These are phyloP conservation scores for Echinops telfairi DNA, from an alignment of 2,113 vertebrate species.

Conservation along the genomic window DNA sequence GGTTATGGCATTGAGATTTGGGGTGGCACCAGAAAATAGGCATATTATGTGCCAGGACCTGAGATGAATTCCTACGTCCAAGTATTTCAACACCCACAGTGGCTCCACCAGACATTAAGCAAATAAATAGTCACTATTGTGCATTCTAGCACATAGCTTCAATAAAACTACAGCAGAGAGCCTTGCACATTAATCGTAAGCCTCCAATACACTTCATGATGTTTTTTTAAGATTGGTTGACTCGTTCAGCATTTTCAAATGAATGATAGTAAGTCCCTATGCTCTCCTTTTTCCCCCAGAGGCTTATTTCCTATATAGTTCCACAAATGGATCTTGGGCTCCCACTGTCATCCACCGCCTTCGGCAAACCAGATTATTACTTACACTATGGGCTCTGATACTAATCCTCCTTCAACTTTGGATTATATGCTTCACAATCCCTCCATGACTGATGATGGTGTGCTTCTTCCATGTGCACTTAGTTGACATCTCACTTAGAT, in stretches of 20 bases:
- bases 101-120: neutral
- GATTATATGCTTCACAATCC: no score
- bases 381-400: no score
- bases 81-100: no score
- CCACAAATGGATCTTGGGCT: no score
- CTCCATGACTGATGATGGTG: no score
- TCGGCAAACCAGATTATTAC: no score
- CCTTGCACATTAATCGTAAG: neutral
- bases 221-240: neutral
- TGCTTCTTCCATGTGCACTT: no score
- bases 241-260: neutral
- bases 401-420: no score
- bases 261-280: neutral
- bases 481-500: no score
- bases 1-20: neutral
- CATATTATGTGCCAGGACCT: neutral
- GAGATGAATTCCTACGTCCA: neutral
- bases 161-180: neutral
- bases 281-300: neutral
- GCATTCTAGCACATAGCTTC: neutral
- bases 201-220: neutral
- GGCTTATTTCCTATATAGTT: no score
- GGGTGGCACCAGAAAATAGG: neutral
- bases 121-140: neutral
- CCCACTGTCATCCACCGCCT: no score